Percentiles rank a stretch among this genome's conserved stretches.
Evolutionary conservation across 2,888 invertebrate genomes (phyloP).

Genomic region (Cremastinae sp.): DNA sequence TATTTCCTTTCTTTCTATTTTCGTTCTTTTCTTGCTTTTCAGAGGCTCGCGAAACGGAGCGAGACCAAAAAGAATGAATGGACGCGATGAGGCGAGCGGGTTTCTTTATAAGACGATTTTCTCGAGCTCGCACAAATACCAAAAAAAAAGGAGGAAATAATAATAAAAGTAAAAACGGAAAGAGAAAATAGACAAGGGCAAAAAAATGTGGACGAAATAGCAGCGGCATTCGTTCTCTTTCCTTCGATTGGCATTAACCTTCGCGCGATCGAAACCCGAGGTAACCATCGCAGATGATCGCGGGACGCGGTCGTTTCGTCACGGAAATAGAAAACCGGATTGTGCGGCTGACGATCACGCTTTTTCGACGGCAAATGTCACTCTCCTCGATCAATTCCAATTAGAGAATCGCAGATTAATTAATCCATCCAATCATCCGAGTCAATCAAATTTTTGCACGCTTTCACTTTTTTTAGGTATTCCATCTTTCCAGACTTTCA

Average conservation of each 20-base stretch:
- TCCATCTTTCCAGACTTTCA: constrained; percentile 5
- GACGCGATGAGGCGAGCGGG: constrained; percentile 50
- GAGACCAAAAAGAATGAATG: constrained; percentile 42
- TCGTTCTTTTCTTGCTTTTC: constrained; percentile 14
- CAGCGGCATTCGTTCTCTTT: constrained; percentile 49
- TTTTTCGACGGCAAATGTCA: constrained; percentile 28
- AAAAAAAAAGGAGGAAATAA: constrained; percentile 8
- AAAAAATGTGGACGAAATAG: constrained; percentile 11
- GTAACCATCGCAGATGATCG: constrained; percentile 36
- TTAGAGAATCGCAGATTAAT: constrained; percentile 34
- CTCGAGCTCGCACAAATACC: constrained; percentile 49
- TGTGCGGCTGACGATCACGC: constrained; percentile 30
- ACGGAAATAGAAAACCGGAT: constrained; percentile 56
- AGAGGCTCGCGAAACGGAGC: constrained; percentile 11
- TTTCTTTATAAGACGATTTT: constrained; percentile 44
- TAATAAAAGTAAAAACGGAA: constrained; percentile 9
- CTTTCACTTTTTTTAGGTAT: constrained; percentile 8
- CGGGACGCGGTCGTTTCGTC: constrained; percentile 28
- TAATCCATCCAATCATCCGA: constrained; percentile 9
- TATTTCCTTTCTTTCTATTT: not conserved
- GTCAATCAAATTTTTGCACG: constrained; percentile 18
- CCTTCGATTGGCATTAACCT: constrained; percentile 61
- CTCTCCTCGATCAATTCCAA: constrained; percentile 37
- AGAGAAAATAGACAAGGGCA: not conserved
- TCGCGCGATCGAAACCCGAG: constrained; percentile 43